Evolutionary conservation across 1,140 invertebrate species (phyloP), one percentile per base, ranked within the genome.

Genomic region (Papilio glaucus): DNA sequence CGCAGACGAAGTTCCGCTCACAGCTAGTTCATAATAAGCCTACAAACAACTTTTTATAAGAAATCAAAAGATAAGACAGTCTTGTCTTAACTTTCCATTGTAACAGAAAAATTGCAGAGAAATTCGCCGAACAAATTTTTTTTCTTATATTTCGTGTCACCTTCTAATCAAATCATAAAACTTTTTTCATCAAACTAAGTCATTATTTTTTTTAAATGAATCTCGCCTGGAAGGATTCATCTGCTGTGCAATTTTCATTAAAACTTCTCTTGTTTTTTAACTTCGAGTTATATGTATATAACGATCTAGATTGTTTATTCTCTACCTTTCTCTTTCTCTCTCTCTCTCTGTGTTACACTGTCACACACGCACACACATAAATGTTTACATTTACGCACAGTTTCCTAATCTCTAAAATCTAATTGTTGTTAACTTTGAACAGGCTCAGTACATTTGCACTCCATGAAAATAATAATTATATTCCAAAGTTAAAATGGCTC

Each of bases 51-150:
- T 57, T 57, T 57, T 57, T 26, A 57, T 57, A 57, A 57, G 49
- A 57, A 57, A 57, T 57, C 49, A 57, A 57, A 57, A 57, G 49
- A 57, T 57, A n/a, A n/a, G n/a, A n/a, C n/a, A n/a, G 49, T 57
- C 49, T 57, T 57, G 49, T 57, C 49, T 57, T 57, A 57, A 57
- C 49, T 57, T 57, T 57, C 12, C 49, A 24, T 57, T 57, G 21
- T 57, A 57, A 57, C 49, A 57, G 49, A 57, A 57, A 57, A 57
- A 57, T 18, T 26, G 18, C 49, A 24, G 45, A 53, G 45, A 53
- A 53, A 21, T 53, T 53, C 45, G 9, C 15, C 49, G 49, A 53
- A 41, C 39, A 41, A 13, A 13, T 41, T 41, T 24, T 53, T 57
- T 49, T 49, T 57, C n/a, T 57, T 57, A 57, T 21, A 57, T 57